Evolutionary conservation across 2,888 invertebrate species (phyloP), one percentile per base, ranked within the genome.

Genomic region (Galerucella pusilla): DNA sequence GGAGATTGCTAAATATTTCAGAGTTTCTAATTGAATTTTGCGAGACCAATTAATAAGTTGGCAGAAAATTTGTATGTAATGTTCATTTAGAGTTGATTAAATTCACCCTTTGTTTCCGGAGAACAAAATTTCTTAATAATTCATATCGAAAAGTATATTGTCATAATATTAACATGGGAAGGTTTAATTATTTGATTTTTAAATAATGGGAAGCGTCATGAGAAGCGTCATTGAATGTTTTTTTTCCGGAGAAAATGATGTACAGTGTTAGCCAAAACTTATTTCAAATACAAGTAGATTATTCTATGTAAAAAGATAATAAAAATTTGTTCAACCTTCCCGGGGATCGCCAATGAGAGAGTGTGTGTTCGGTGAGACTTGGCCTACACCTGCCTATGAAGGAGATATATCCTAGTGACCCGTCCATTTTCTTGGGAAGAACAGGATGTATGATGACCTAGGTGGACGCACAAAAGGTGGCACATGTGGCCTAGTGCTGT

Each of bases 21-120:
- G 78, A 79, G 75, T 77, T 79, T 77, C 83, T 85, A 85, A 85
- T 85, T 84, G 84, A 84, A 85, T 84, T 84, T 79, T 77, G 80
- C 81, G 80, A 80, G 82, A 82, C 81, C 84, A 83, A 84, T 84
- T 84, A 84, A 84, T 84, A 84, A 84, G 82, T 84, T 83, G 74
- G 75, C 71, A 75, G 78, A 80, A 82, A 84, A 82, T 83, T 82
- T 81, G 79, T 78, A 76, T 77, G 79, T 77, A 67, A 77, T 77
- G 81, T 78, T 81, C 81, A 80, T 80, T 80, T 78, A 78, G 73
- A 77, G 74, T 79, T 80, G 81, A 81, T 81, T 81, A 81, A 81
- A 80, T 81, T 78, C 75, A 49, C 71, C 72, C 76, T 77, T 79
- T 78, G 77, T 78, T 78, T 70, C 67, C 28, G 12, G 67, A 67